Evolutionary conservation across 2,113 vertebrate species (phyloP).

Genomic region (Parotia lawesii): DNA sequence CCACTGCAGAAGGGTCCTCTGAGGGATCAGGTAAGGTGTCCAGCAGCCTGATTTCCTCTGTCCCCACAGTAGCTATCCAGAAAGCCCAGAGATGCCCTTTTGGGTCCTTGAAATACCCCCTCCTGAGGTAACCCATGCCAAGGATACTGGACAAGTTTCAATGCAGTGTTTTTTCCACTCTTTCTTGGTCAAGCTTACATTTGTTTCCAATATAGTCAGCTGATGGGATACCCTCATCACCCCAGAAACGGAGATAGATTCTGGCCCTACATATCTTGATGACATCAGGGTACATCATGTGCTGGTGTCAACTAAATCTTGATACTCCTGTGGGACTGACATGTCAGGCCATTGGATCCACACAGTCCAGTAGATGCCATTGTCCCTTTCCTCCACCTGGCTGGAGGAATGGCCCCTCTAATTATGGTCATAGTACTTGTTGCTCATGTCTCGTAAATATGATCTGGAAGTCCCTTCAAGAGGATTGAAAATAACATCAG

Average conservation of each 20-base stretch:
- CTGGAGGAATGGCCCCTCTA: neutral
- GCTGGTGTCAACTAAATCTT: neutral
- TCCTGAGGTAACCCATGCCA: neutral
- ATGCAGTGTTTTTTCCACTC: neutral
- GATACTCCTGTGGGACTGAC: neutral
- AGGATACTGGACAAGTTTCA: neutral
- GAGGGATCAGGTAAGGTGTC: neutral
- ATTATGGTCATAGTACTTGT: neutral
- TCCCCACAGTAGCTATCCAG: neutral
- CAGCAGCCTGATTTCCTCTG: neutral
- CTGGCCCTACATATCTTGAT: neutral
- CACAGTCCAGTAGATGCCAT: neutral
- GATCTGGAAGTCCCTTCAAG: neutral
- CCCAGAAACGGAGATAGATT: neutral
- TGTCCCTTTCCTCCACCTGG: neutral
- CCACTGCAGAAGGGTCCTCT: neutral
- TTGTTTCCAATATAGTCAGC: neutral
- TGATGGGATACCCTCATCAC: neutral
- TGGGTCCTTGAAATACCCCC: neutral
- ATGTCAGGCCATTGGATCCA: neutral
- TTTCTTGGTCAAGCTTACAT: neutral
- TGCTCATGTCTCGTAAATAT: neutral
- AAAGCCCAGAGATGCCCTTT: neutral
- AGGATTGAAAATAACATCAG: neutral
- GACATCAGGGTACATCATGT: neutral